These are phyloP conservation scores for Protobothrops mucrosquamatus DNA, from an alignment of 2,113 vertebrate species.

Conservation along the genomic window DNA sequence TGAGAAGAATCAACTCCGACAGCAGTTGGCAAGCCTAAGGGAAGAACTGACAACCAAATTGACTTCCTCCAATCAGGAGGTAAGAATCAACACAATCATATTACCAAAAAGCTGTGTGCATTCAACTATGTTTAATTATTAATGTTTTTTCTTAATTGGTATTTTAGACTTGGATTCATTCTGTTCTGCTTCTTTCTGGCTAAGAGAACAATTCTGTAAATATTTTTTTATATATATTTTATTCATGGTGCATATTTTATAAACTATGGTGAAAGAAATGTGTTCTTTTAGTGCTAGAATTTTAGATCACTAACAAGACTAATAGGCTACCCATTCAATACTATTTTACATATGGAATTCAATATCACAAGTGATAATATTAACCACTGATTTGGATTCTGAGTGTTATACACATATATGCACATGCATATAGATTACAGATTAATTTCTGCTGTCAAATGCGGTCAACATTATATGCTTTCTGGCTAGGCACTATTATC, in stretches of 20 bases:
- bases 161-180: background rate
- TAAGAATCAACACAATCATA: conserved; percentile 47
- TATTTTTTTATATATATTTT: background rate
- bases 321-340: background rate
- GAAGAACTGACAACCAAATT: conserved; percentile 86
- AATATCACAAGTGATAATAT: background rate
- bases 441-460: background rate
- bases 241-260: background rate
- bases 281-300: background rate
- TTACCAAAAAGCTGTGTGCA: background rate
- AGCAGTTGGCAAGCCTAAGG: conserved; percentile 84
- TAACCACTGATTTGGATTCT: background rate
- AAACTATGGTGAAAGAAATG: background rate
- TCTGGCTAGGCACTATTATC: background rate
- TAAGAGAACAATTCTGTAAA: background rate
- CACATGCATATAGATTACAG: background rate
- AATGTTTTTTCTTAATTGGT: conserved; percentile 15
- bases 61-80: conserved; percentile 86
- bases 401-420: background rate
- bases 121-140: background rate
- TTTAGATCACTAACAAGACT: background rate
- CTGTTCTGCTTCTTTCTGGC: conserved; percentile 1
- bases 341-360: background rate
- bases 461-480: background rate
- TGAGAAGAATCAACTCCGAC: conserved; percentile 83